Evolutionary conservation across 1,140 invertebrate genomes (phyloP).

Genomic region (Conus betulinus): DNA sequence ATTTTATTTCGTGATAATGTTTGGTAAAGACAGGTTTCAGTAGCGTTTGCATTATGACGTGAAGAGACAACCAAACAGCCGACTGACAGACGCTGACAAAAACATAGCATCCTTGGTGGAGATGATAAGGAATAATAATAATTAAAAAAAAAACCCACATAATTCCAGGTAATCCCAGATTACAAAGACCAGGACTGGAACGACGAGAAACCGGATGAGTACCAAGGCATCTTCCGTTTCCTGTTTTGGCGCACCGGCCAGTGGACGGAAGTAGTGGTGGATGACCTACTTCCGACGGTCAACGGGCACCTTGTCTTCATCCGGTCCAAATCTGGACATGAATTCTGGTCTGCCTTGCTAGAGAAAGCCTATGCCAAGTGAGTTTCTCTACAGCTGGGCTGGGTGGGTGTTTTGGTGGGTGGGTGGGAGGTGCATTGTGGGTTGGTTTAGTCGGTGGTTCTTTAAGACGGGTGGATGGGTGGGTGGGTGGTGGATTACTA

Average conservation of each 20-base stretch:
- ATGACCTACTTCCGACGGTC: slow-evolving; percentile 76
- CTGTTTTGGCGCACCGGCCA: slow-evolving; percentile 77
- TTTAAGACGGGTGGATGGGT: too few relatives aligned
- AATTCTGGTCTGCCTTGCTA: slow-evolving; percentile 78
- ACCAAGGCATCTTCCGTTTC: slow-evolving; percentile 76
- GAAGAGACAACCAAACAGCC: too few relatives aligned
- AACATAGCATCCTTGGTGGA: background rate
- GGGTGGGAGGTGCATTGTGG: too few relatives aligned
- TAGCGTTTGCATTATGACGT: too few relatives aligned
- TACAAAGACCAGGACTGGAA: slow-evolving; percentile 58
- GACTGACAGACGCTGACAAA: background rate
- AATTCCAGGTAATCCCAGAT: slow-evolving; percentile 61
- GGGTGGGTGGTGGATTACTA: too few relatives aligned
- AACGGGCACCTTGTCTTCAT: slow-evolving; percentile 75
- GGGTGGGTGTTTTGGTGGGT: too few relatives aligned
- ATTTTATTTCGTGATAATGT: too few relatives aligned
- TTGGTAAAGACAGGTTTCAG: too few relatives aligned
- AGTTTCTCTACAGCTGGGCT: slow-evolving; percentile 31
- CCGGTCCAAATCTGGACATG: slow-evolving; percentile 71
- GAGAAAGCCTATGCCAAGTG: slow-evolving; percentile 79
- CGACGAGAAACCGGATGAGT: slow-evolving; percentile 52
- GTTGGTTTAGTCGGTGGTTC: too few relatives aligned
- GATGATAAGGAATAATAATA: background rate
- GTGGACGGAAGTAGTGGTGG: slow-evolving; percentile 77
- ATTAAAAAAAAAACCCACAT: background rate